Base-by-base conservation (phyloP, 2,888 invertebrate genomes). In the Camptogramma bilineatum region DNA sequence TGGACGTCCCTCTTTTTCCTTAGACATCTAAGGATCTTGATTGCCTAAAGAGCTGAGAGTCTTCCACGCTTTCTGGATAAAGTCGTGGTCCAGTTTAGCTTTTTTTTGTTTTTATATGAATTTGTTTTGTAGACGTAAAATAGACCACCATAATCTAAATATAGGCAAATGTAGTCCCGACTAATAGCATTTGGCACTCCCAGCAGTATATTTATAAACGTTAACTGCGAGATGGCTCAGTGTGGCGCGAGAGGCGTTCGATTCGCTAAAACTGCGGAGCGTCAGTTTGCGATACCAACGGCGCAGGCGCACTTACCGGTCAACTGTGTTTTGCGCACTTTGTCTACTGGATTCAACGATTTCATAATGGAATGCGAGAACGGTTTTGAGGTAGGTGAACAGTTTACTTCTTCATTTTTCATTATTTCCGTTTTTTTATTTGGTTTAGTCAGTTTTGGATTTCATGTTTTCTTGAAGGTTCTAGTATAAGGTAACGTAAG, bases 361-460 rank as follows among this genome's bases (percentile, higher is more conserved):
- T 91, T 92, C 80, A 79, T 91, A 39, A 92, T 92, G 92, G 91
- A 90, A 78, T 80, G 81, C 76, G 85, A 86, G 71, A 85, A 87
- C 77, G 88, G 91, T 74, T 91, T 91, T 80, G 91, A 91, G 90
- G 92, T 91, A 80, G 79, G 66, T 78, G 72, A 46, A 24, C 13
- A 13, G 46, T n/a, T 52, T 18, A 44, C 34, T 24, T 10, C 34
- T 53, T 31, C 8, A 21, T 16, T 16, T 16, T n/a, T 42, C 10
- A 39, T 39, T 16, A 42, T 42, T 42, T 42, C n/a, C n/a, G n/a
- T n/a, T 1, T 4, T 44, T 16, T 44, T 7, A 16, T 44, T 17
- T 16, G 4, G 1, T 8, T 39, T 16, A 44, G 7, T 16, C 16
- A 16, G 16, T 13, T 39, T 39, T 13, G 34, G 34, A 13, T 39